Evolutionary conservation across 2,113 vertebrate genomes (phyloP), one percentile per base, ranked within the genome.

Genomic region (Bujurquina vittata): DNA sequence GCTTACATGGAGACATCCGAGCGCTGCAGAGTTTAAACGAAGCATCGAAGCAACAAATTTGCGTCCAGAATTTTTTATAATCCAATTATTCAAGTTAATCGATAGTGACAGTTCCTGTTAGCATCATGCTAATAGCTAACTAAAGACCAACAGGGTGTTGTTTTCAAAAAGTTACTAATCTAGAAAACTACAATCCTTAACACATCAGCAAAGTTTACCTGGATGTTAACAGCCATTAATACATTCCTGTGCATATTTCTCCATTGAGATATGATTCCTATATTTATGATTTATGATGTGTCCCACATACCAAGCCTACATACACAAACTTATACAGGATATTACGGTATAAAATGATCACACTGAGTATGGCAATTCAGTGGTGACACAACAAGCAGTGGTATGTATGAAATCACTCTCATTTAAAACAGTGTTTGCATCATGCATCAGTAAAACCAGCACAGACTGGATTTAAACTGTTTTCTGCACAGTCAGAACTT

Each of bases 231-330:
- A 69, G 18, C 17, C 49, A 29, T 49, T 52, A 31, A 10, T 52
- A 10, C 43, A 12, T 72, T 72, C 43, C 10, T 31, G 5, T 6
- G 0, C 18, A 29, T 23, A 49, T 46, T 23, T 26, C 40, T 46
- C 11, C 6, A 20, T 5, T 72, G 0, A 69, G 20, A 52, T 69
- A 49, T 69, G 43, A 72, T 52, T 49, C 9, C 46, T 67, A 12
- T 69, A 29, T 18, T 69, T 29, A 67, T 0, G 3, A 67, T 26
- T 49, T 0, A 67, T 26, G 37, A 67, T 46, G 17, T 0, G 17
- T 49, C 49, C 15, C 43, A 49, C 26, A 46, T 46, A 18, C 26
- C 62, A 43, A 40, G n/a, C 37, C 14, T 17, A 65, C 4, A 67
- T 67, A 67, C 18, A 4, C 10, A 22, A 69, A 49, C 40, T 69